Conservation (phyloP, 2,113 vertebrate species). For the Tyto alba region DNA sequence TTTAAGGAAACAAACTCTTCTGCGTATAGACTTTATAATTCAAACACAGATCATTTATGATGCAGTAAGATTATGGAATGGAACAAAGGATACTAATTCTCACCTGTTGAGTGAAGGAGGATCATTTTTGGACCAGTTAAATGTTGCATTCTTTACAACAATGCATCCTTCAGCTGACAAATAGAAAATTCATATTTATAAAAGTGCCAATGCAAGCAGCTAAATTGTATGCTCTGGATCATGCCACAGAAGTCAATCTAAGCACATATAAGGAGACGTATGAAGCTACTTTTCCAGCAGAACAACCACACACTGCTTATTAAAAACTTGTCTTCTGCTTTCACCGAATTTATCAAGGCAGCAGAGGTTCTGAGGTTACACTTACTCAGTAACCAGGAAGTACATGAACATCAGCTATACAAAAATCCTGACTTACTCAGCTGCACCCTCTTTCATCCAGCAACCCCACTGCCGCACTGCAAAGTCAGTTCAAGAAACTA, state of each 20-base stretch:
- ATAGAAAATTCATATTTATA: neutral
- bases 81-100: neutral
- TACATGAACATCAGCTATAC: neutral
- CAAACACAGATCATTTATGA: neutral
- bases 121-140: conserved; percentile 88
- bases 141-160: conserved; percentile 79
- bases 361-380: neutral
- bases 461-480: neutral
- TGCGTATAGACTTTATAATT: neutral
- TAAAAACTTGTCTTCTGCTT: neutral
- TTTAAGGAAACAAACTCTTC: neutral
- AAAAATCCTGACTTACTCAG: neutral
- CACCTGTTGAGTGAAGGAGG: conserved; percentile 81
- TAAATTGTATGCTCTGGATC: neutral
- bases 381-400: neutral
- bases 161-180: conserved; percentile 77
- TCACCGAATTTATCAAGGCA: neutral
- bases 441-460: neutral
- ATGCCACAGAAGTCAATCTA: neutral
- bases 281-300: neutral
- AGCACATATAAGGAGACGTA: neutral
- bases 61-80: neutral
- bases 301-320: neutral
- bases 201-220: neutral
- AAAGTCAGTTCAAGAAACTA: neutral